A percentile compares a stretch with the other conserved stretches of the same genome.
Conservation (phyloP, 1,140 invertebrate species). For the Diorhabda elongata region DNA sequence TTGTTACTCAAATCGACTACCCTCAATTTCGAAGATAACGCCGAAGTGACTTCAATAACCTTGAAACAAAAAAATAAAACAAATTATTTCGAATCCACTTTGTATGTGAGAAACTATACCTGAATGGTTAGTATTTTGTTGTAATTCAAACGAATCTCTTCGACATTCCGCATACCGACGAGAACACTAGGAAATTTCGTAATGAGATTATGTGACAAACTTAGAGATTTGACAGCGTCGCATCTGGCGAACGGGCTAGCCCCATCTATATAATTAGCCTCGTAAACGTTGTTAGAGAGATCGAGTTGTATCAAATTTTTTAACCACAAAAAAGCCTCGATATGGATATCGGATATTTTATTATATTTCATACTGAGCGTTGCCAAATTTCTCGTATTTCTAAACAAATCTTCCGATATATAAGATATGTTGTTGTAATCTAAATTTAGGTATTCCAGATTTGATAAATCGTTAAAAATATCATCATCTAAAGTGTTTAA, state of each 20-base stretch:
- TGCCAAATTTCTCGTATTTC: background rate
- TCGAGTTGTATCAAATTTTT: constrained; percentile 5
- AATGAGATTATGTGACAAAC: constrained; percentile 20
- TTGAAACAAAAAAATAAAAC: background rate
- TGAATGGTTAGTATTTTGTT: constrained; percentile 17
- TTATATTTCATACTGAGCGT: constrained; percentile 20
- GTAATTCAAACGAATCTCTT: constrained; percentile 21
- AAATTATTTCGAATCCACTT: background rate
- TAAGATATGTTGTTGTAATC: constrained; percentile 16
- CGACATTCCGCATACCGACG: background rate
- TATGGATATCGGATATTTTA: background rate
- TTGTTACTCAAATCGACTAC: background rate
- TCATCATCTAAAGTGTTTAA: constrained; percentile 15
- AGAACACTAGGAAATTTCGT: constrained; percentile 2
- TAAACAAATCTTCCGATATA: constrained; percentile 15
- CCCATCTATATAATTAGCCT: background rate
- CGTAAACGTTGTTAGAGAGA: background rate
- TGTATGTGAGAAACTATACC: constrained; percentile 15
- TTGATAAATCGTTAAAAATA: constrained; percentile 13
- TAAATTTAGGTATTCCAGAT: constrained; percentile 16
- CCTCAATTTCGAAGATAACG: background rate
- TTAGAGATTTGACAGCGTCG: constrained; percentile 8
- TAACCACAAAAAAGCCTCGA: background rate
- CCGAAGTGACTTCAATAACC: background rate
- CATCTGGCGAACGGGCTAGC: constrained; percentile 12